Percentiles rank a stretch among this genome's conserved stretches.
phyloP scores from a whole-genome alignment of 2,113 vertebrate genomes.

The Rhynchopsitta pachyrhyncha region DNA sequence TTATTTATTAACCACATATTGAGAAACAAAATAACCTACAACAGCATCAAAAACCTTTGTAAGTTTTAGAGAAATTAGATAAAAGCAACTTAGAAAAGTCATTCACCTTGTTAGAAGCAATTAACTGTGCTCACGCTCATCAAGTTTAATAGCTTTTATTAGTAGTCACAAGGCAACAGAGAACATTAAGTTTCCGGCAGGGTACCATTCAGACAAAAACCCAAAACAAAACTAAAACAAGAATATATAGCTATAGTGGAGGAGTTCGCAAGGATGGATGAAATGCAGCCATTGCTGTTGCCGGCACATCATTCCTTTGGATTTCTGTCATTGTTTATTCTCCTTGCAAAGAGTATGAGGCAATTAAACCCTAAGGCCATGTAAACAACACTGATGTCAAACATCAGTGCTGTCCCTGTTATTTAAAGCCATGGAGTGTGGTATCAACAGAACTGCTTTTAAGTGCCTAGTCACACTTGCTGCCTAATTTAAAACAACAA shows the following conservation, averaged over 20 bases:
- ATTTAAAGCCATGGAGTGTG: conserved; percentile 51
- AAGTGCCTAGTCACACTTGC: conserved; percentile 41
- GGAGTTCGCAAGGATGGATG: conserved; percentile 38
- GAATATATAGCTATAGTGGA: neutral
- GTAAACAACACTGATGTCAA: conserved; percentile 73
- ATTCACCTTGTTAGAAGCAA: neutral
- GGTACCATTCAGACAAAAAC: neutral
- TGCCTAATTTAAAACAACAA: neutral
- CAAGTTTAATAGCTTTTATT: neutral
- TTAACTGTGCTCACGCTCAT: accelerated
- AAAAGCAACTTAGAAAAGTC: neutral
- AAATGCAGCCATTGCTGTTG: conserved; percentile 44
- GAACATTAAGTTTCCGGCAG: neutral
- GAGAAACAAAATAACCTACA: neutral
- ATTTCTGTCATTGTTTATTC: conserved; percentile 73
- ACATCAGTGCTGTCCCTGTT: conserved; percentile 68
- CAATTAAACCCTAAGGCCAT: conserved; percentile 72
- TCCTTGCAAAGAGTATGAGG: conserved; percentile 63
- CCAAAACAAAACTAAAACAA: neutral
- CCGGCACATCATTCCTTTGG: conserved; percentile 67
- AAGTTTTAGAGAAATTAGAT: neutral
- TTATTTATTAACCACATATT: neutral
- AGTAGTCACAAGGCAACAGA: neutral
- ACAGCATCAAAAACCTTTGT: neutral
- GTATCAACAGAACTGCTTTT: conserved; percentile 47